Evolutionary conservation across 2,113 vertebrate genomes (phyloP).

Genomic region (Sinosuthora webbiana): DNA sequence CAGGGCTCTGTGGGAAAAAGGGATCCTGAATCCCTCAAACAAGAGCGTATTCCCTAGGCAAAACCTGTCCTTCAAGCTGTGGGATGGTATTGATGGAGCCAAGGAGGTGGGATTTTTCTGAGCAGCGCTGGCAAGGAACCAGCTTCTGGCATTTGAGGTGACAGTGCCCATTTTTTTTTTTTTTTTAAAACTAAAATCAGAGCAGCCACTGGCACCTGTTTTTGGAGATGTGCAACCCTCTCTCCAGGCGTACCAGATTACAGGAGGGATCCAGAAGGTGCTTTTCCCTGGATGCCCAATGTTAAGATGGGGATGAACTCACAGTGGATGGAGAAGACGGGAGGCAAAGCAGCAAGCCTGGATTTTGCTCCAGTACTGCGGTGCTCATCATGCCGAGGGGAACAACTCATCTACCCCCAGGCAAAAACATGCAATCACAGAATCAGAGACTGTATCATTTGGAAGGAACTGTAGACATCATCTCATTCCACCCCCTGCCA

Average conservation of each 20-base stretch:
- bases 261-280: background rate
- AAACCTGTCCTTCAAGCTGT: slow-evolving; percentile 16
- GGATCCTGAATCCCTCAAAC: slow-evolving; percentile 25
- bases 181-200: background rate
- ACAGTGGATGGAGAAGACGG: background rate
- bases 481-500: background rate
- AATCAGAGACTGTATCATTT: background rate
- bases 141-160: background rate
- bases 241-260: background rate
- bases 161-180: background rate
- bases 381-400: background rate
- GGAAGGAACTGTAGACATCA: background rate
- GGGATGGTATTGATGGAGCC: background rate
- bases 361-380: background rate
- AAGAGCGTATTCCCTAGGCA: slow-evolving; percentile 7
- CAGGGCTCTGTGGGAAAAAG: slow-evolving; percentile 47
- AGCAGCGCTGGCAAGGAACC: background rate
- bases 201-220: background rate
- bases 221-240: background rate
- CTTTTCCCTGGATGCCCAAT: background rate
- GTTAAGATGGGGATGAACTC: background rate
- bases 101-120: background rate
- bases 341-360: background rate
- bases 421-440: background rate
- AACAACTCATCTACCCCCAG: background rate